Conservation (phyloP, 1,140 invertebrate species). For the Acyrthosiphon pisum region DNA sequence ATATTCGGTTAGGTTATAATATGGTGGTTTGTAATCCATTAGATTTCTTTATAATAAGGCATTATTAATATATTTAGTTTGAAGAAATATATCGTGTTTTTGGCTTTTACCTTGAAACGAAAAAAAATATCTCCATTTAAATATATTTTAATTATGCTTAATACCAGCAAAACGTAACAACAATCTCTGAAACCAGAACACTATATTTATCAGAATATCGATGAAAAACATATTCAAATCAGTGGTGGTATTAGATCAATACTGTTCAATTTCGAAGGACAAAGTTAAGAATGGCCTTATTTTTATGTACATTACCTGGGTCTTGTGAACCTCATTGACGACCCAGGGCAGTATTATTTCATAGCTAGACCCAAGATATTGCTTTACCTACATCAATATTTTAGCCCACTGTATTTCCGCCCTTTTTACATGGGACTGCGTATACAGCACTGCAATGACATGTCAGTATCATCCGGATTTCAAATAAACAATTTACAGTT, state of each 20-base stretch:
- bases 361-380: not conserved
- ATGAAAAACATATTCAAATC: conserved; percentile 22
- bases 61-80: not conserved
- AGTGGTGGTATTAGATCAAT: not conserved
- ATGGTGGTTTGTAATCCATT: not conserved
- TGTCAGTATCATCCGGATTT: not conserved
- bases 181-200: not conserved
- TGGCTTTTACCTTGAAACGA: not conserved
- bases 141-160: not conserved
- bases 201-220: not conserved
- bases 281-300: not conserved
- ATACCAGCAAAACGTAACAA: not conserved
- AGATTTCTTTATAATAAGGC: not conserved
- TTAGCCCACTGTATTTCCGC: not conserved
- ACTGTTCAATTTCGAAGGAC: not conserved
- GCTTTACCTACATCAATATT: conserved; percentile 3
- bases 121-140: conserved; percentile 1
- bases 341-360: not conserved
- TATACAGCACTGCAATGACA: not conserved
- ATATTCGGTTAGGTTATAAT: not conserved
- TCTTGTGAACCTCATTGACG: not conserved
- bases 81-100: not conserved
- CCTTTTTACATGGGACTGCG: not conserved
- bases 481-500: not conserved
- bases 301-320: not conserved